Conservation (phyloP, 2,888 invertebrate species). For the Pelosia muscerda region DNA sequence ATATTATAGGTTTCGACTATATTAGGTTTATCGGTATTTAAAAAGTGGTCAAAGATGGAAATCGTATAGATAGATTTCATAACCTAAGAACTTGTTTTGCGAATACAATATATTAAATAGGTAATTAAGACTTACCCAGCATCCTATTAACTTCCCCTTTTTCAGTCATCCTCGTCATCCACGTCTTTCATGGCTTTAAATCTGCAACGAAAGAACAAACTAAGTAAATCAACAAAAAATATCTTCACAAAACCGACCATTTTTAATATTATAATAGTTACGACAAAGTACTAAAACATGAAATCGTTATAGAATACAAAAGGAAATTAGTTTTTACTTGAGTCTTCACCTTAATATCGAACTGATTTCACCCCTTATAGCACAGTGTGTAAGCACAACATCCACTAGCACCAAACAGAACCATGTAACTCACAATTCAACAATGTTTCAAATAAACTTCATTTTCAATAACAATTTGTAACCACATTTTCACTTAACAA, state of each 20-base stretch:
- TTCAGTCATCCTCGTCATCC: conserved; percentile 82
- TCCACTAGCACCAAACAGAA: conserved; percentile 73
- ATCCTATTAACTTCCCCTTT: conserved; percentile 80
- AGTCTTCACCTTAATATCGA: conserved; percentile 66
- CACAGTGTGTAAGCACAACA: conserved; percentile 67
- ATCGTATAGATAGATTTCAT: neutral
- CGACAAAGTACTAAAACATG: neutral
- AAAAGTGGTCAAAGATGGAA: neutral
- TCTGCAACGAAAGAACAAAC: conserved; percentile 51
- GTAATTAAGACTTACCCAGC: conserved; percentile 73
- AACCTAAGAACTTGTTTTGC: neutral
- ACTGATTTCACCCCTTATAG: conserved; percentile 56
- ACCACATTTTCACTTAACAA: conserved; percentile 68
- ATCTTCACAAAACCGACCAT: neutral
- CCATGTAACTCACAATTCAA: conserved; percentile 57
- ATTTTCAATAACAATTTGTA: conserved; percentile 47
- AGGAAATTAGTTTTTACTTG: conserved; percentile 17
- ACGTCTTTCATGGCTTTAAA: conserved; percentile 74
- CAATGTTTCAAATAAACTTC: conserved; percentile 51
- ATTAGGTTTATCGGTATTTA: neutral
- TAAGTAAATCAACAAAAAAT: neutral
- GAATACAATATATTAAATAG: neutral
- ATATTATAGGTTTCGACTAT: no score
- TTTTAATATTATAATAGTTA: neutral
- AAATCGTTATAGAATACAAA: conserved; percentile 9